Evolutionary conservation across 2,888 invertebrate genomes (phyloP).

Genomic region (Gryllus longicercus): DNA sequence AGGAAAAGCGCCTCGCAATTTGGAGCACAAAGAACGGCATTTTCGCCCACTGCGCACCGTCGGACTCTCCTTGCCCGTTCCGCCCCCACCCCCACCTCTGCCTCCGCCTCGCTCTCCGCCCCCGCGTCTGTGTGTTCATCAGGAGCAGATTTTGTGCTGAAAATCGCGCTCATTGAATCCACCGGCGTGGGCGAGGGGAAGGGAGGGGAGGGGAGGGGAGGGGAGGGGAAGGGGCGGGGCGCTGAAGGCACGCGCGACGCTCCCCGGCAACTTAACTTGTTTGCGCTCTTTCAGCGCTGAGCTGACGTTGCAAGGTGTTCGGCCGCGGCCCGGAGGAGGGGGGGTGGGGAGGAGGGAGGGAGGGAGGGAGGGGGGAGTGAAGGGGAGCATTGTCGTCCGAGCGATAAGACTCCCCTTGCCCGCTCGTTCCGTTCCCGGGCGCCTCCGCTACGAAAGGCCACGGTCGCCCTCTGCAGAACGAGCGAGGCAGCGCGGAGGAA

Average conservation of each 20-base stretch:
- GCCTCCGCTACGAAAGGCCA: background rate
- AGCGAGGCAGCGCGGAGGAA: background rate
- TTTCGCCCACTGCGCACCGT: too few relatives aligned
- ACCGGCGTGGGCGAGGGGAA: background rate
- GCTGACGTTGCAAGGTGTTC: conserved; percentile 7
- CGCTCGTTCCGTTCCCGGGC: background rate
- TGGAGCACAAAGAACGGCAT: too few relatives aligned
- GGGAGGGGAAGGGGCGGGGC: background rate
- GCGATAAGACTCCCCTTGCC: background rate
- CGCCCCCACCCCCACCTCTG: background rate
- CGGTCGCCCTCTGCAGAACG: background rate
- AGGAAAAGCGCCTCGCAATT: too few relatives aligned
- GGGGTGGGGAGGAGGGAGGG: background rate
- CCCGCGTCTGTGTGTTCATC: background rate
- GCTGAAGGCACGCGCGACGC: background rate
- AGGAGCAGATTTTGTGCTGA: background rate
- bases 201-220: background rate
- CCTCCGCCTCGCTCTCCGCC: background rate
- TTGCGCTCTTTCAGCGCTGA: conserved; percentile 1
- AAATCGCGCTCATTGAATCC: conserved; percentile 17
- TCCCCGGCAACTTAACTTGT: conserved; percentile 17
- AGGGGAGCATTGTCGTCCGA: conserved; percentile 6
- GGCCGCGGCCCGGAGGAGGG: background rate
- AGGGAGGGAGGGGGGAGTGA: background rate
- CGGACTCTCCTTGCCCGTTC: background rate